Evolutionary conservation across 2,797 vertebrate genomes (phyloP).

Genomic region (Chelonia mydas): DNA sequence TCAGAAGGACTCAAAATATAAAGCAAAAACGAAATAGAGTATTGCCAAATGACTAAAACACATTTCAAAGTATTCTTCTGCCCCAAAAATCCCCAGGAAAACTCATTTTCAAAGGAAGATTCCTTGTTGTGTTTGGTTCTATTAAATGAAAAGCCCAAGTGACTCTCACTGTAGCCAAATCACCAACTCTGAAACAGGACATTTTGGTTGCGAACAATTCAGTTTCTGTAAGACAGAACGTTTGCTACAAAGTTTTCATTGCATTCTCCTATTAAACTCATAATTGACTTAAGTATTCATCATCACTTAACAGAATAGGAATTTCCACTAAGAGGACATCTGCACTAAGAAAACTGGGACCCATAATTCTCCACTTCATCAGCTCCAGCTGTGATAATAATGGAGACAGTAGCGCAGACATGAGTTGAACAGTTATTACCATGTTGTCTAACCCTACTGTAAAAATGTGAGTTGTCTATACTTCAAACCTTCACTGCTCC

Average conservation of each 20-base stretch:
- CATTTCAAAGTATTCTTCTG: neutral
- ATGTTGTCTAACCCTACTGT: neutral
- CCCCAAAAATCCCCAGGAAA: constrained; percentile 44
- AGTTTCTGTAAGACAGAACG: neutral
- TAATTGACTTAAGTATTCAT: neutral
- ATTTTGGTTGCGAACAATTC: neutral
- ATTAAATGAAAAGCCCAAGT: constrained; percentile 57
- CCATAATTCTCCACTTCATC: neutral
- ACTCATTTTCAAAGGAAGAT: constrained; percentile 40
- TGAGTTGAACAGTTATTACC: neutral
- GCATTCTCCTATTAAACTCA: neutral
- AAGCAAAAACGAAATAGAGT: neutral
- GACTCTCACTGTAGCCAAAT: constrained; percentile 40
- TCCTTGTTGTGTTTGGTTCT: constrained; percentile 46
- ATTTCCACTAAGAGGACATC: neutral
- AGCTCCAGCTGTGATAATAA: neutral
- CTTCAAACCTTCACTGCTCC: neutral
- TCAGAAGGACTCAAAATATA: constrained; percentile 20
- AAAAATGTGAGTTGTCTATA: neutral
- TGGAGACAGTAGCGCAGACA: neutral
- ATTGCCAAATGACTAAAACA: neutral
- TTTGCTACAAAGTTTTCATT: neutral
- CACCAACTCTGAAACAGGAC: neutral
- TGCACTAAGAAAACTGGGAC: neutral
- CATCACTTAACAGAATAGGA: neutral